Evolutionary conservation across 2,113 vertebrate genomes (phyloP).

Genomic region (Egretta garzetta): DNA sequence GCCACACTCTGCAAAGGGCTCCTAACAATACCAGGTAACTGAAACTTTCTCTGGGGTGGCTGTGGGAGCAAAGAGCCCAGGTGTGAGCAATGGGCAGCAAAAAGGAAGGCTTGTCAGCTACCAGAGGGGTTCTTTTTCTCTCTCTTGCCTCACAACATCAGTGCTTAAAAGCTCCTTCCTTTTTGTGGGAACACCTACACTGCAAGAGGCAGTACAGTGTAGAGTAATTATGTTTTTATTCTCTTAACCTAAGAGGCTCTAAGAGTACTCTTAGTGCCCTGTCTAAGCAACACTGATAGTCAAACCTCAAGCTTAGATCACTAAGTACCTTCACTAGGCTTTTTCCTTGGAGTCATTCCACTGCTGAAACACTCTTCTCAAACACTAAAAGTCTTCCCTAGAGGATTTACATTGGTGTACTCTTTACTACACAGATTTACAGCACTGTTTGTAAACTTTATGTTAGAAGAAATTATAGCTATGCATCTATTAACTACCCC

Average conservation of each 20-base stretch:
- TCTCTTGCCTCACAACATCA: neutral
- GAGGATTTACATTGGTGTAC: neutral
- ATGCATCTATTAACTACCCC: neutral
- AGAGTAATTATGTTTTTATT: conserved; percentile 14
- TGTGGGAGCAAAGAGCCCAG: neutral
- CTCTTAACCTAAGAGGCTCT: conserved; percentile 31
- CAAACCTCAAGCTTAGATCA: conserved; percentile 34
- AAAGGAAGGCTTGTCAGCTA: neutral
- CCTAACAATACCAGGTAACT: neutral
- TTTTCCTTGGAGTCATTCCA: neutral
- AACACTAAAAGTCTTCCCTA: neutral
- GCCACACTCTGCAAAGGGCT: neutral
- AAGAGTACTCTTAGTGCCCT: conserved; percentile 11
- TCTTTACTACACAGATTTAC: neutral
- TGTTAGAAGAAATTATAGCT: neutral
- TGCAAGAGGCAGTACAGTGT: neutral
- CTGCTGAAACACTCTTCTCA: neutral
- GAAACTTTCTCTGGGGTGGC: neutral
- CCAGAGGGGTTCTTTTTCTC: neutral
- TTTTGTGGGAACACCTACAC: neutral
- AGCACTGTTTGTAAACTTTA: neutral
- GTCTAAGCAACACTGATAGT: conserved; percentile 13
- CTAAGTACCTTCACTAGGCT: conserved; percentile 24
- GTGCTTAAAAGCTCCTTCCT: neutral
- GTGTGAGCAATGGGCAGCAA: neutral